Conservation (phyloP, 2,888 invertebrate species). For the Morinoia aosen region DNA sequence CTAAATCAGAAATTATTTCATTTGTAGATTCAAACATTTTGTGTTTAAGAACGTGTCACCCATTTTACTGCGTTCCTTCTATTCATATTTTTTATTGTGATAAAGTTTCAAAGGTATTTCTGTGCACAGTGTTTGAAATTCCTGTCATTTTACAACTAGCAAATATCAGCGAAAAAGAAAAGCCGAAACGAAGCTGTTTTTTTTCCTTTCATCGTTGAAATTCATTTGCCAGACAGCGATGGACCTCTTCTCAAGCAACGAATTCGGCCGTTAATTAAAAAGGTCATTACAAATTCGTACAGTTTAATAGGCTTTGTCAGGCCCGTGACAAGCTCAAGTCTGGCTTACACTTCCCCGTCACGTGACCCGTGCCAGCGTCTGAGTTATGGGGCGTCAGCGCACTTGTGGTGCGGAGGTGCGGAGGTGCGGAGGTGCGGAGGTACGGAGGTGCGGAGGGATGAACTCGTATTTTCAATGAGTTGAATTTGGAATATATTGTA, state of each 20-base stretch:
- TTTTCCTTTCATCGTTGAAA: not conserved
- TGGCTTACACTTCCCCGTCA: not conserved
- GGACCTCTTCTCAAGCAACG: not conserved
- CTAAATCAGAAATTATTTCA: not conserved
- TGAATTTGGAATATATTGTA: too few relatives aligned
- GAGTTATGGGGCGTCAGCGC: not conserved
- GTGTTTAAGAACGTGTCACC: not conserved
- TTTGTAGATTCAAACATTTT: not conserved
- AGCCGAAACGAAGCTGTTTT: not conserved
- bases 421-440: too few relatives aligned
- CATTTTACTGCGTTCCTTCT: not conserved
- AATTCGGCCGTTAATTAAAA: not conserved
- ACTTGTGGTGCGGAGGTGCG: too few relatives aligned
- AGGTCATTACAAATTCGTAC: not conserved
- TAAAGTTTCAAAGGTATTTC: not conserved
- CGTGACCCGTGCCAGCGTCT: not conserved
- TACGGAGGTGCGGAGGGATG: too few relatives aligned
- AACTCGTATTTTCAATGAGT: too few relatives aligned
- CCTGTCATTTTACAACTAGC: not conserved
- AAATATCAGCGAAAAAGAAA: not conserved
- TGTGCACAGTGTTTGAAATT: not conserved
- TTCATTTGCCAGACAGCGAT: not conserved
- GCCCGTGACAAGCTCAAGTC: not conserved
- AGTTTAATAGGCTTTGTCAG: conserved; percentile 8
- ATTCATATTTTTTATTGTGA: not conserved